Percentiles rank a stretch among this genome's conserved stretches.
Conservation (phyloP, 1,140 invertebrate genomes). For the Parasteatoda tepidariorum region DNA sequence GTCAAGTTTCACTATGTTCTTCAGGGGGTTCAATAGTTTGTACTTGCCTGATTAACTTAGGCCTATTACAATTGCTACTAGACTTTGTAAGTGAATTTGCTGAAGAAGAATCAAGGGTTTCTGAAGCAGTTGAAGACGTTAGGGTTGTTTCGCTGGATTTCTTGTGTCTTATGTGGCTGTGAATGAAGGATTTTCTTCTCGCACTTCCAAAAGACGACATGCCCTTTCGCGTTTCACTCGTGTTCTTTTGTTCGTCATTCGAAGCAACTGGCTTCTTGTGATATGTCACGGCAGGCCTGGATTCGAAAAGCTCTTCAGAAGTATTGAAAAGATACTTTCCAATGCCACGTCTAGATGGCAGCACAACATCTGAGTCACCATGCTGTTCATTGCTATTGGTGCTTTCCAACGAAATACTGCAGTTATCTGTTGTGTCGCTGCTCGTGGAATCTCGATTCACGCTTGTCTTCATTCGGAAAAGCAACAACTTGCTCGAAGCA, state of each 20-base stretch:
- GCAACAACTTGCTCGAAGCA: slow-evolving; percentile 3
- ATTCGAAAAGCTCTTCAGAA: slow-evolving; percentile 45
- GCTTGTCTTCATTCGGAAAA: slow-evolving; percentile 28
- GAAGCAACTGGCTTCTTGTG: slow-evolving; percentile 10
- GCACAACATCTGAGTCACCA: background rate
- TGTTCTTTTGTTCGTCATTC: background rate
- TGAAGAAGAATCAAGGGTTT: slow-evolving; percentile 14
- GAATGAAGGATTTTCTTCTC: slow-evolving; percentile 50
- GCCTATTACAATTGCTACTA: background rate
- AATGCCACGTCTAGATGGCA: slow-evolving; percentile 32
- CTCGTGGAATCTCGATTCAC: slow-evolving; percentile 48
- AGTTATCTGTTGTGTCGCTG: slow-evolving; percentile 57
- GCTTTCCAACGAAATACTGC: slow-evolving; percentile 51
- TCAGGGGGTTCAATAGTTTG: slow-evolving; percentile 22
- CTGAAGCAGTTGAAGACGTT: slow-evolving; percentile 41
- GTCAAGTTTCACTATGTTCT: slow-evolving; percentile 7
- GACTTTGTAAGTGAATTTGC: background rate
- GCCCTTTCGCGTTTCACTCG: slow-evolving; percentile 9
- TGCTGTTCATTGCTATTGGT: slow-evolving; percentile 44
- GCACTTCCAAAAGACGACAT: slow-evolving; percentile 43
- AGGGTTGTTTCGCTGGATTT: slow-evolving; percentile 58
- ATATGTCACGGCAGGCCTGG: slow-evolving; percentile 4
- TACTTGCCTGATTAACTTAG: slow-evolving; percentile 36
- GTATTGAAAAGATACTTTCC: slow-evolving; percentile 52
- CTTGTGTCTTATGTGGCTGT: slow-evolving; percentile 47